Evolutionary conservation across 2,113 vertebrate genomes (phyloP), one percentile per base, ranked within the genome.

Genomic region (Thalassarche chlororhynchos): DNA sequence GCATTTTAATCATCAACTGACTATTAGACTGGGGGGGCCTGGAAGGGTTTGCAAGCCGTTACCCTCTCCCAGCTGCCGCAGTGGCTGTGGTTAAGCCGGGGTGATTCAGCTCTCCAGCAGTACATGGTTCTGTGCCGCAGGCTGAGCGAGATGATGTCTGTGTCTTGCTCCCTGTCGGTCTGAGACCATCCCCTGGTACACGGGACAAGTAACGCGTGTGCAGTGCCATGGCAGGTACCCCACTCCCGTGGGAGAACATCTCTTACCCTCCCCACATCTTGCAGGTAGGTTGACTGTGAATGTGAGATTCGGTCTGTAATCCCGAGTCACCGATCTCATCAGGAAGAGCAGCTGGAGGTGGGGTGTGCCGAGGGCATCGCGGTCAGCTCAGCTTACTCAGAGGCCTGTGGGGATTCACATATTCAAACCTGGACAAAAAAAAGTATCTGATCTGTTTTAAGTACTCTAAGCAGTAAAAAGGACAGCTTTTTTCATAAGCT

Each of bases 81-180:
- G 66, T 15, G 57, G 42, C 87, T 47, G 47, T 34, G 68, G 57
- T 40, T 82, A 20, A 62, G 38, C 31, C 2, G 2, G 18, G 21
- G 23, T 36, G n/a, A 17, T 44, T 61, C 54, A 15, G 42, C n/a
- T 32, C 17, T n/a, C 0, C 0, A 44, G 34, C 32, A 12, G 44
- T 11, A 24, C 7, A 5, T 81, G 47, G 31, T 21, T 49, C 58
- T 49, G 47, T 52, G 32, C 44, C 1, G 0, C 4, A 13, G 70
- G 42, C 74, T 57, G 17, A n/a, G 69, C 0, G 5, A 58, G 46
- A 6, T 12, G 4, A 7, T 64, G 77, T 18, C 85, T 0, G 0
- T 34, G 61, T 51, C 47, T 20, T 46, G 52, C 29, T 80, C 76
- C 25, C 7, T 32, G 32, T 17, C 20, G 38, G 42, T 71, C 62